phyloP scores from a whole-genome alignment of 2,797 vertebrate genomes.

The Karalla daura region DNA sequence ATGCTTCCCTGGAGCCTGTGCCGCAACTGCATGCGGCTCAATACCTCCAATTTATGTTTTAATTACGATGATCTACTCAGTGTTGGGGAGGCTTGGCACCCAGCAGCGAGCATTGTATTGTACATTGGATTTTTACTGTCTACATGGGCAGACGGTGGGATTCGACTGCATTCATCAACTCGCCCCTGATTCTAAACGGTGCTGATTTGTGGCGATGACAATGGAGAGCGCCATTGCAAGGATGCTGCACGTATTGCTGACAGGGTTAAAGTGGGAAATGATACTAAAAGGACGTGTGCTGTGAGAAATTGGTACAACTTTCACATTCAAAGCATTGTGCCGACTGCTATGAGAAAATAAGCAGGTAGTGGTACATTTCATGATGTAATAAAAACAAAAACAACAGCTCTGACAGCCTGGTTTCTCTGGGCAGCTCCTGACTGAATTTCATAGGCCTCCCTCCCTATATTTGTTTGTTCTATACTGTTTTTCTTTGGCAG shows the following conservation, averaged over 20 bases:
- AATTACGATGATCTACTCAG: constrained; percentile 80
- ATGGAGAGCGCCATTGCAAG: not conserved
- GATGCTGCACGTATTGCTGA: not conserved
- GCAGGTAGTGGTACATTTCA: constrained; percentile 19
- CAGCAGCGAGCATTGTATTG: constrained; percentile 1
- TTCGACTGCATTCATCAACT: constrained; percentile 25
- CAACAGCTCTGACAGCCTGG: constrained; percentile 36
- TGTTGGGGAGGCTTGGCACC: constrained; percentile 47
- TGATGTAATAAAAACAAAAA: constrained; percentile 30
- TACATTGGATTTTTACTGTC: constrained; percentile 34
- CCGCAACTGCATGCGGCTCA: constrained; percentile 62
- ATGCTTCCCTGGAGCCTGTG: constrained; percentile 53
- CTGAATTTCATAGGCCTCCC: constrained; percentile 38
- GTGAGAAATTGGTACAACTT: not conserved
- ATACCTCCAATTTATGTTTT: constrained; percentile 82
- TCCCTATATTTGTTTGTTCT: constrained; percentile 52
- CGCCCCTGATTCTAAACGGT: not conserved
- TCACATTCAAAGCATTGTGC: constrained; percentile 1
- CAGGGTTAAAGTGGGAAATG: not conserved
- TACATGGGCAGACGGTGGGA: not conserved
- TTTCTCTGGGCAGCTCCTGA: constrained; percentile 43
- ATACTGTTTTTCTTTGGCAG: constrained; percentile 53
- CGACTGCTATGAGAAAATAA: constrained; percentile 20
- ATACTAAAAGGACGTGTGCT: not conserved
- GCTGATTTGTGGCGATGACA: constrained; percentile 18